Evolutionary conservation across 2,113 vertebrate species (phyloP), one percentile per base, ranked within the genome.

Genomic region (Sinocyclocheilus maitianheensis): DNA sequence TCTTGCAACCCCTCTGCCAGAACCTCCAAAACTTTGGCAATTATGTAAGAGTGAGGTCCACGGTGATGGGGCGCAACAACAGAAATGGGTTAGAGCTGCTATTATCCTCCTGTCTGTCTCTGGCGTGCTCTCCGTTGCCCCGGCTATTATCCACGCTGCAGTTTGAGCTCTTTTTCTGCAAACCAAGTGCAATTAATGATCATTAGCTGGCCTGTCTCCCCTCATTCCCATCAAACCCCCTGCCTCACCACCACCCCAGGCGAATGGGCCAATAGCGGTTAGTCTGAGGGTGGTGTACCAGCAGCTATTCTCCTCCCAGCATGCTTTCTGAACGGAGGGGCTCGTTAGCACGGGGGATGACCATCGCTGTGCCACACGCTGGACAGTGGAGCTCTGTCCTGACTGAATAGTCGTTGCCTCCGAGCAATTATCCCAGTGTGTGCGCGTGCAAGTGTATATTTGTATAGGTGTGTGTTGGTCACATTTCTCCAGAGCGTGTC

Each of bases 101-200:
- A 89, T 89, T 87, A 93, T 93, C 92, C 87, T 89, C 89, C 83
- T 90, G 85, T 85, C 2, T 77, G 82, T 78, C 88, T 40, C 67
- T 75, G 81, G 81, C 43, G 69, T 5, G 75, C 81, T 83, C 85
- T 84, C 60, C 77, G 89, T 86, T 88, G 80, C 86, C 81, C 30
- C n/a, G 26, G 85, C 91, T 91, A 92, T 92, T 91, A 92, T 92
- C 91, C 92, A 89, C 94, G 93, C 90, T 93, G 94, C 94, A 95
- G 84, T 93, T 96, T 93, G 92, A 94, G 93, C 93, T 96, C 94
- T 93, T 95, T 96, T 95, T 95, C 95, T 91, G 93, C 94, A 94
- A 94, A 94, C 93, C 91, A 95, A 97, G 95, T 95, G 94, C 96
- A 97, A 97, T 98, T 97, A 98, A 97, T 95, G 95, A 97, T 97